These are phyloP conservation scores for Tragelaphus eurycerus DNA, from an alignment of 2,797 vertebrate species.

Conservation along the genomic window DNA sequence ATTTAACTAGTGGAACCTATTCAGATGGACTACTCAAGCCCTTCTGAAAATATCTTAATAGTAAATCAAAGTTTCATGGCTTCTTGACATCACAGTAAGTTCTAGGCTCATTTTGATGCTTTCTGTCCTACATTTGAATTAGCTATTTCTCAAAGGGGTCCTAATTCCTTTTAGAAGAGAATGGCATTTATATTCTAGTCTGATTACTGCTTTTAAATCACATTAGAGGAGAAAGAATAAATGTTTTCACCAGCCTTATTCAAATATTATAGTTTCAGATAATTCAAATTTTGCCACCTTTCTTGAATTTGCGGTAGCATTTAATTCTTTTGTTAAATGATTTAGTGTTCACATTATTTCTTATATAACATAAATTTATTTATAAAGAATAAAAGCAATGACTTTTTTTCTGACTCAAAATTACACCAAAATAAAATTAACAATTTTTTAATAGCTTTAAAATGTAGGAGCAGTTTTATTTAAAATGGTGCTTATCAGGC, in stretches of 20 bases:
- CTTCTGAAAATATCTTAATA: not conserved
- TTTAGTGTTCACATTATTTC: not conserved
- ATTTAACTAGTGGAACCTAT: not conserved
- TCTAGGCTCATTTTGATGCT: not conserved
- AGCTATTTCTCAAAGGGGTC: not conserved
- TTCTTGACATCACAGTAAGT: not conserved
- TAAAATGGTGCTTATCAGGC: not conserved
- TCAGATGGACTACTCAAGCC: not conserved
- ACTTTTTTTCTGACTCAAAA: slow-evolving; percentile 9
- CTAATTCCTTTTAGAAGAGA: slow-evolving; percentile 13
- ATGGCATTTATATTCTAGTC: not conserved
- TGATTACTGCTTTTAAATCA: not conserved
- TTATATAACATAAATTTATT: not conserved
- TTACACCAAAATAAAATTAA: not conserved
- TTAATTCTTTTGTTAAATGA: slow-evolving; percentile 25
- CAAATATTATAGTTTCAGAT: not conserved
- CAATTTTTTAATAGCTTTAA: not conserved
- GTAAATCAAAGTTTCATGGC: not conserved
- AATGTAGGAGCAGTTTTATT: not conserved
- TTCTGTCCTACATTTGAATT: not conserved
- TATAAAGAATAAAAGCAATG: not conserved
- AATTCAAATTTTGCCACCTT: not conserved
- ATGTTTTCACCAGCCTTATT: not conserved
- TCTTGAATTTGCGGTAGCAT: not conserved
- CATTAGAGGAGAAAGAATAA: not conserved